Base-by-base conservation (phyloP, 2,888 invertebrate genomes). In the Pardosa pseudoannulata region DNA sequence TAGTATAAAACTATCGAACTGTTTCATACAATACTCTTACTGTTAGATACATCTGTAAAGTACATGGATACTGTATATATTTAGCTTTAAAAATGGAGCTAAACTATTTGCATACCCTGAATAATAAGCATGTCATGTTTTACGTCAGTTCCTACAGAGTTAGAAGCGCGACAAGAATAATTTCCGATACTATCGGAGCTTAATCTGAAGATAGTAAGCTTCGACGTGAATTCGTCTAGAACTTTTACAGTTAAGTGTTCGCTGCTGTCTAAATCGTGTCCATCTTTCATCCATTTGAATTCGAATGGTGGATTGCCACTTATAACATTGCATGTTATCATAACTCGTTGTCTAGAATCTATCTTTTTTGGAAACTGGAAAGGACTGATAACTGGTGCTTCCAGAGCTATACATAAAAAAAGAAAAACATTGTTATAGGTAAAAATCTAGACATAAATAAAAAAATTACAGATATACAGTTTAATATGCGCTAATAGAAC, bases 271-370 rank as follows among this genome's bases (percentile, higher is more conserved):
- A 80, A 28, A 7, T 62, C 2, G 3, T 16, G 32, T 0, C 73
- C 88, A 36, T 89, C 86, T 79, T 88, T 89, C 28, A 71, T 62
- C 89, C 89, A 89, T 0, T n/a, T 16, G 72, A 89, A 88, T 13
- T 27, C 11, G 16, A 89, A 79, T 0, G 89, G 89, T 41, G 76
- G 46, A 36, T 83, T 79, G 0, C 89, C 89, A 6, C 82, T 79
- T 0, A 65, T 29, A 2, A 75, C 71, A 2, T 31, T 71, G 13
- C 87, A 87, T 23, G 74, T n/a, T 0, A 87, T 56, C 11, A 62
- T 56, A 0, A 41, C 62, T n/a, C 79, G 64, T n/a, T 31, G 13
- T 23, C 85, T 73, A 27, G 36, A 50, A 72, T 13, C 31, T 2
- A 19, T n/a, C 19, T 46, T 31, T 19, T 36, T 36, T 0, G 72